Conservation (phyloP, 2,888 invertebrate species). For the Tuta absoluta region DNA sequence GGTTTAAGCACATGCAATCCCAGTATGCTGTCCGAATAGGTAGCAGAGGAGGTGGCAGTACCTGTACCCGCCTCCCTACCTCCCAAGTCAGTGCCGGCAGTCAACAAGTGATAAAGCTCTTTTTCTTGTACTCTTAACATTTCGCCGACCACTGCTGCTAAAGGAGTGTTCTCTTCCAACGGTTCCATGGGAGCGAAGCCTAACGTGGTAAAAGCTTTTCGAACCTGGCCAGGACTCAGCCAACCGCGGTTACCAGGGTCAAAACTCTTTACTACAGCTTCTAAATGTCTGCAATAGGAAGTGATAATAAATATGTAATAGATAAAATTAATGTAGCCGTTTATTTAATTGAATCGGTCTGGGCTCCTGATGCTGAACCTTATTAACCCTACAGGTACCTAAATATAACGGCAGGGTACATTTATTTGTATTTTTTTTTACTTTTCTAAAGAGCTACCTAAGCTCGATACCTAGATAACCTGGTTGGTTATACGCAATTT, state of each 20-base stretch:
- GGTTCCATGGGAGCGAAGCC: conserved; percentile 51
- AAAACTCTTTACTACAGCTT: conserved; percentile 69
- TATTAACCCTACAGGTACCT: too few species aligned
- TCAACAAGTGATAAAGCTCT: conserved; percentile 53
- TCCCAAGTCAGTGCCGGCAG: conserved; percentile 44
- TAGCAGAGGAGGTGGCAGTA: not conserved
- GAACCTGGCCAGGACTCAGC: conserved; percentile 64
- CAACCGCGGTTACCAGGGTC: conserved; percentile 70
- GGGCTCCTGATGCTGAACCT: too few species aligned
- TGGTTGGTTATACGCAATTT: too few species aligned
- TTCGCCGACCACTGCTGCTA: conserved; percentile 46
- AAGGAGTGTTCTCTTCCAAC: conserved; percentile 49
- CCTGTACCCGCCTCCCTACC: not conserved
- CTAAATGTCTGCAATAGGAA: conserved; percentile 53
- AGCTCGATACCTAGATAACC: too few species aligned
- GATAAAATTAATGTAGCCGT: not conserved
- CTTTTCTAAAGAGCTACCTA: too few species aligned
- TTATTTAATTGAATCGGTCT: not conserved
- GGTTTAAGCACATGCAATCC: not conserved
- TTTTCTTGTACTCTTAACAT: conserved; percentile 55
- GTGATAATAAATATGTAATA: not conserved
- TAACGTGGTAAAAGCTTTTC: conserved; percentile 58
- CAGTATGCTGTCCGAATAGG: not conserved
- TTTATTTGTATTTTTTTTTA: too few species aligned
- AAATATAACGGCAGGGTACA: too few species aligned